phyloP scores from a whole-genome alignment of 2,797 vertebrate genomes.

The Scolopax rusticola region DNA sequence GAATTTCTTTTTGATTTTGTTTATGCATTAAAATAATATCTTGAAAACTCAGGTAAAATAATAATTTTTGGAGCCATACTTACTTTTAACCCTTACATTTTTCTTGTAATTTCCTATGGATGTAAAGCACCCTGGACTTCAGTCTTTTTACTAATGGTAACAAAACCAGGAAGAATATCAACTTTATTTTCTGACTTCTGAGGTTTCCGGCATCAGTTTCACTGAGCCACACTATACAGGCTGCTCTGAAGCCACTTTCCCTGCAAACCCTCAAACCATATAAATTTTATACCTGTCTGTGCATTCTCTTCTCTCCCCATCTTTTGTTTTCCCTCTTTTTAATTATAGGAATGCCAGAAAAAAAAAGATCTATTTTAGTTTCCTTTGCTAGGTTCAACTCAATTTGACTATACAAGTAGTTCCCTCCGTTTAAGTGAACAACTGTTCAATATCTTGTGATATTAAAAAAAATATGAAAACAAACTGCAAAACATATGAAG shows the following conservation, averaged over 20 bases:
- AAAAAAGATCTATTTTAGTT: not conserved
- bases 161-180: not conserved
- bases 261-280: not conserved
- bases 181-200: not conserved
- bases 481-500: too few relatives aligned
- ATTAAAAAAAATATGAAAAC: not conserved
- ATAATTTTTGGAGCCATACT: not conserved
- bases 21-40: not conserved
- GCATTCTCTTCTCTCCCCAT: not conserved
- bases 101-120: not conserved
- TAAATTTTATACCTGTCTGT: not conserved
- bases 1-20: not conserved
- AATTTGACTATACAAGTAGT: not conserved
- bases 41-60: not conserved
- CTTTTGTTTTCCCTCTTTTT: not conserved
- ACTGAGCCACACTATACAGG: fast-evolving
- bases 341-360: not conserved
- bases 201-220: not conserved
- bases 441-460: not conserved
- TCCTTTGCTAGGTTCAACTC: not conserved
- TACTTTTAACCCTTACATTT: fast-evolving
- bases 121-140: not conserved
- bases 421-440: not conserved
- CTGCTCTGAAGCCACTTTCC: not conserved
- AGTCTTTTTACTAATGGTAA: not conserved